Evolutionary conservation across 2,113 vertebrate genomes (phyloP).

Genomic region (zebrafish (Danio rerio)): DNA sequence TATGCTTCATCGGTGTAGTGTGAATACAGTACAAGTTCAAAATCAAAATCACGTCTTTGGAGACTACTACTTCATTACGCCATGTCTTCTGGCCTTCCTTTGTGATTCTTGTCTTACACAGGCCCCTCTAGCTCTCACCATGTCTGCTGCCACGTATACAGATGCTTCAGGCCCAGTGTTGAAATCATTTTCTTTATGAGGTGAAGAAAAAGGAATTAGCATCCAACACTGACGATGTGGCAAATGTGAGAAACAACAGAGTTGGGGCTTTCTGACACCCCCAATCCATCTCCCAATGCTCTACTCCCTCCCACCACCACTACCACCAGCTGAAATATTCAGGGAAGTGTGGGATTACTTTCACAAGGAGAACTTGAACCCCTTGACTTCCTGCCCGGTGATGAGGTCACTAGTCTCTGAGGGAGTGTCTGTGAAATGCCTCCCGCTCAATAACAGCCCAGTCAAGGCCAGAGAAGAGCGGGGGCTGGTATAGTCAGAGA

Average conservation of each 20-base stretch:
- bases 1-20: not conserved
- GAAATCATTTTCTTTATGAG: slow-evolving; percentile 47
- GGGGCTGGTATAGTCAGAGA: slow-evolving; percentile 28
- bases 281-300: slow-evolving; percentile 45
- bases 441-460: slow-evolving; percentile 65
- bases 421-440: slow-evolving; percentile 78
- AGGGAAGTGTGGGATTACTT: slow-evolving; percentile 78
- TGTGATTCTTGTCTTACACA: not conserved
- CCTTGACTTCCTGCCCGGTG: slow-evolving; percentile 78
- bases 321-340: slow-evolving; percentile 60
- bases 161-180: not conserved
- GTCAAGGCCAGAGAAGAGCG: slow-evolving; percentile 57
- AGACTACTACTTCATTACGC: slow-evolving; percentile 28
- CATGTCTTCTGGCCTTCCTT: slow-evolving; percentile 9
- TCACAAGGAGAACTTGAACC: slow-evolving; percentile 78
- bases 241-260: slow-evolving; percentile 65
- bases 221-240: slow-evolving; percentile 64
- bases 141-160: slow-evolving; percentile 26
- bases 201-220: slow-evolving; percentile 41
- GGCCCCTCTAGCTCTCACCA: not conserved
- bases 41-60: slow-evolving; percentile 14
- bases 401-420: slow-evolving; percentile 79
- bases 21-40: slow-evolving; percentile 52
- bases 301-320: slow-evolving; percentile 29
- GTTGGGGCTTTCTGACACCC: slow-evolving; percentile 59